Conservation (phyloP, 2,888 invertebrate genomes). For the Trisateles emortualis region DNA sequence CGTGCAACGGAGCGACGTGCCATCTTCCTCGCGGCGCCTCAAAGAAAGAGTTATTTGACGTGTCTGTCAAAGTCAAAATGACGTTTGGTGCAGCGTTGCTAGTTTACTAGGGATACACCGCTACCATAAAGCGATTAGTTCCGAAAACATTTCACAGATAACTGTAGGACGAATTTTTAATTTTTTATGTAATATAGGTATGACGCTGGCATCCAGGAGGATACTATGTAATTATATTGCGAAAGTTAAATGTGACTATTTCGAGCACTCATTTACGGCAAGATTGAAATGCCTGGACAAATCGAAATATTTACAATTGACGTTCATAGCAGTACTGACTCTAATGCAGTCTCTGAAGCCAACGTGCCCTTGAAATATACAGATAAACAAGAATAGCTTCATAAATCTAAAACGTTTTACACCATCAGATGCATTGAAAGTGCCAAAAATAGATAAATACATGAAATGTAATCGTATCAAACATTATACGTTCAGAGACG, state of each 20-base stretch:
- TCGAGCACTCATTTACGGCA: no score
- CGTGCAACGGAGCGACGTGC: no score
- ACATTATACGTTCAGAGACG: background rate
- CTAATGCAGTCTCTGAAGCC: background rate
- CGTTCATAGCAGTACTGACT: background rate
- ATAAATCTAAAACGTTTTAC: background rate
- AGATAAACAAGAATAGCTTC: background rate
- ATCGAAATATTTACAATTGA: background rate
- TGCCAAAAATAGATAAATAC: background rate
- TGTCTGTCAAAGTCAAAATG: no score
- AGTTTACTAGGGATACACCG: background rate
- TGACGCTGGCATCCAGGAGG: background rate
- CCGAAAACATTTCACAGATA: background rate
- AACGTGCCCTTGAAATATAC: background rate
- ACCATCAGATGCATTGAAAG: constrained; percentile 1
- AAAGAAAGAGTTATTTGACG: no score
- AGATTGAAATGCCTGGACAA: background rate
- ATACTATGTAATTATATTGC: no score
- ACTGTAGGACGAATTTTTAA: no score
- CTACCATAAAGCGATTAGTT: background rate
- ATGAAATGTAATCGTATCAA: background rate
- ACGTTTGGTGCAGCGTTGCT: background rate
- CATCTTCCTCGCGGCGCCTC: no score
- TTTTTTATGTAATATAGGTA: no score
- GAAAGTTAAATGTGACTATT: no score